These are phyloP conservation scores for Chesias legatella DNA, from an alignment of 2,888 invertebrate species.

Conservation along the genomic window DNA sequence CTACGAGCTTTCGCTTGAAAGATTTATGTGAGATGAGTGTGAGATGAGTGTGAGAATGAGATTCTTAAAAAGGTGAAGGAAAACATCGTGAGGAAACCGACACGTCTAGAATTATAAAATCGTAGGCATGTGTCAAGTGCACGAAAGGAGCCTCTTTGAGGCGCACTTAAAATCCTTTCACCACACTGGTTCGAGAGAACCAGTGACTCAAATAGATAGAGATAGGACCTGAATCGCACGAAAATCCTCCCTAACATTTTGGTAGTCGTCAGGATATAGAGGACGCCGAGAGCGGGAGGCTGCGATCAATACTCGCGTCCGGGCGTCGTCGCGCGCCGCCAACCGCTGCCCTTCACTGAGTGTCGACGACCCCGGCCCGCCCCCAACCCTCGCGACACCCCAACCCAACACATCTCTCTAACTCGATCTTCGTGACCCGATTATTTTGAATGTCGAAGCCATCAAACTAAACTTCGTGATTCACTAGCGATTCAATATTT, in stretches of 20 bases:
- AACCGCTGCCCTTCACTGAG: conserved; percentile 70
- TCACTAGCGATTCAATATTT: conserved; percentile 24
- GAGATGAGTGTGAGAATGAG: no score
- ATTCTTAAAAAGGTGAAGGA: no score
- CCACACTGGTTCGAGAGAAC: no score
- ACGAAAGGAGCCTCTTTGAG: no score
- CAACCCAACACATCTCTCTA: conserved; percentile 49
- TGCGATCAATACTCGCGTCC: conserved; percentile 67
- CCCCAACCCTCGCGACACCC: conserved; percentile 37
- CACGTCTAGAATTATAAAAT: no score
- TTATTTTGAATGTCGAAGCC: conserved; percentile 44
- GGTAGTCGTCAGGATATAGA: conserved; percentile 37
- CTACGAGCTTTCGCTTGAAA: no score
- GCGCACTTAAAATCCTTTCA: no score
- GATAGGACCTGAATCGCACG: neutral
- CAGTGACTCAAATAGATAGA: no score
- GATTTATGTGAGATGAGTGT: no score
- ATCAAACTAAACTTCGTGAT: conserved; percentile 13
- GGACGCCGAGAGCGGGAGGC: conserved; percentile 47
- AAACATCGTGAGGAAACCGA: no score
- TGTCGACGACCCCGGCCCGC: conserved; percentile 70
- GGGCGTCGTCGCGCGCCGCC: conserved; percentile 37
- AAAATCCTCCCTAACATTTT: conserved; percentile 30
- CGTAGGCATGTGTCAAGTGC: no score
- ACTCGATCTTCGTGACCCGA: conserved; percentile 64